These are phyloP conservation scores for Crotalus horridus DNA, from an alignment of 2,113 vertebrate species.

Conservation along the genomic window DNA sequence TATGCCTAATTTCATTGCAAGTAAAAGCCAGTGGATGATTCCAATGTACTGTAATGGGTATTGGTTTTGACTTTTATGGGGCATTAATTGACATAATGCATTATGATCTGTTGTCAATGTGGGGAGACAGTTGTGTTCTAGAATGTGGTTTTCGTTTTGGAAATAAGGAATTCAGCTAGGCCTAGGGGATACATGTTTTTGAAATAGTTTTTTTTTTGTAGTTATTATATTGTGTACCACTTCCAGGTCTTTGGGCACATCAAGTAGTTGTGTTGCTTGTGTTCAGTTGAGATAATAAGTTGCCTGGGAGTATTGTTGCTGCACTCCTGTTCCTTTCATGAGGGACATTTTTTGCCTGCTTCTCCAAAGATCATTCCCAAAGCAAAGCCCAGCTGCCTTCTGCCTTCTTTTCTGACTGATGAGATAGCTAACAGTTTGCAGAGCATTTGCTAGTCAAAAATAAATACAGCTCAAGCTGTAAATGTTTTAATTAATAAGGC, in stretches of 20 bases:
- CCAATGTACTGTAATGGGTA: neutral
- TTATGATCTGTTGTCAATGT: neutral
- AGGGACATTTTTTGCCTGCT: neutral
- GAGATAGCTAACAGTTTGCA: slow-evolving; percentile 25
- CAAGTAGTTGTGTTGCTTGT: neutral
- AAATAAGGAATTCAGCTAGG: slow-evolving; percentile 16
- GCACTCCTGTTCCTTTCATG: neutral
- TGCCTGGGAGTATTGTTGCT: neutral
- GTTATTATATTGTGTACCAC: slow-evolving; percentile 14
- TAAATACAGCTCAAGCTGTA: slow-evolving; percentile 18
- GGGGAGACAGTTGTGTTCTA: neutral
- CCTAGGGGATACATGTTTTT: slow-evolving; percentile 31
- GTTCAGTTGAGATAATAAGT: neutral
- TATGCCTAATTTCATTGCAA: neutral
- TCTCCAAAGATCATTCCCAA: neutral
- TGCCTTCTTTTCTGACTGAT: slow-evolving; percentile 25
- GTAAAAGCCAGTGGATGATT: neutral
- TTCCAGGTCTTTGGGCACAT: neutral
- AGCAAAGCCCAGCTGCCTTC: slow-evolving; percentile 11
- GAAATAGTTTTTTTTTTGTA: neutral
- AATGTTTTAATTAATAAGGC: slow-evolving; percentile 29
- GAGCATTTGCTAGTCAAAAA: slow-evolving; percentile 32
- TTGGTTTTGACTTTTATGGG: neutral
- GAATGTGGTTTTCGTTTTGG: neutral
- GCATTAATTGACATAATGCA: neutral